phyloP scores from a whole-genome alignment of 2,113 vertebrate genomes.

The Noctilio leporinus region DNA sequence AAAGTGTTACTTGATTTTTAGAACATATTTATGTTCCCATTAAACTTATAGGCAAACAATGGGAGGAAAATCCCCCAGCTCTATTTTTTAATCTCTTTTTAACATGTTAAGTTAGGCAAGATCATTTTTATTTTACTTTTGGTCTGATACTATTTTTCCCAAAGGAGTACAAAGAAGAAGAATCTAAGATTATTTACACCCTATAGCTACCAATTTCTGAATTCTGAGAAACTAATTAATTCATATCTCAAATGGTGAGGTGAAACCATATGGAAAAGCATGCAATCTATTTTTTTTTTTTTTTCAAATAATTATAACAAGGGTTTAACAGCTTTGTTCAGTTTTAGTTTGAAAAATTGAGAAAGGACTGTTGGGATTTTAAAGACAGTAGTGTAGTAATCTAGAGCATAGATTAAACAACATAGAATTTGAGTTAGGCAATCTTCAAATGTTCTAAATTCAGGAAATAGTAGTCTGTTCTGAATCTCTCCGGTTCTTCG shows the following conservation, averaged over 20 bases:
- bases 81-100: background rate
- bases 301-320: background rate
- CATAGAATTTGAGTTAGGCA: background rate
- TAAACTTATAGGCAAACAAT: background rate
- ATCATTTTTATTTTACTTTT: background rate
- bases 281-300: background rate
- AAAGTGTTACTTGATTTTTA: background rate
- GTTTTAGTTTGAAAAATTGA: background rate
- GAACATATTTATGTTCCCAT: background rate
- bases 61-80: background rate
- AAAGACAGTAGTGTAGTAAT: background rate
- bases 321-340: background rate
- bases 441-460: background rate
- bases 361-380: background rate
- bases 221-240: background rate
- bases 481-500: background rate
- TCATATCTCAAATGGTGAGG: background rate
- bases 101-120: background rate
- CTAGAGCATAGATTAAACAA: background rate
- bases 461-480: background rate
- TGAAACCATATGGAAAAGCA: background rate
- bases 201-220: background rate
- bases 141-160: background rate
- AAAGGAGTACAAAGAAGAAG: background rate
- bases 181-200: background rate